phyloP scores from a whole-genome alignment of 2,888 invertebrate species.

The Pterostichus niger region DNA sequence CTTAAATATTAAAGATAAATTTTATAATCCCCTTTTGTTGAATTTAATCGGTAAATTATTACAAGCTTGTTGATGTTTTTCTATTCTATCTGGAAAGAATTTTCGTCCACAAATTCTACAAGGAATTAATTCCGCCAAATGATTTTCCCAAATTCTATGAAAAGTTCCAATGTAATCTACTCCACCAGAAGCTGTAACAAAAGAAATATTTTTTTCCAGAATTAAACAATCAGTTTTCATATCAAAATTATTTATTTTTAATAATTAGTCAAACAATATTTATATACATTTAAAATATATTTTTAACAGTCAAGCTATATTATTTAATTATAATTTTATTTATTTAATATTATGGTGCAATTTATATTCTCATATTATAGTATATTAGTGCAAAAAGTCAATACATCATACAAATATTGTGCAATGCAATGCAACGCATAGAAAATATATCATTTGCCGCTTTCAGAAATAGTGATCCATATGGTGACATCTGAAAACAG shows the following conservation, averaged over 20 bases:
- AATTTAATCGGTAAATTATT: conserved; percentile 70
- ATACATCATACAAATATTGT: conserved; percentile 40
- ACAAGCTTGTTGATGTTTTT: conserved; percentile 80
- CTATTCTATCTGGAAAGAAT: conserved; percentile 82
- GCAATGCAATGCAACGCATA: neutral
- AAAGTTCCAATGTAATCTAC: conserved; percentile 75
- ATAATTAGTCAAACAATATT: conserved; percentile 38
- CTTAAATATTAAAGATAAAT: neutral
- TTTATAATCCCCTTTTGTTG: conserved; percentile 60
- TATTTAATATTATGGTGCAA: conserved; percentile 21
- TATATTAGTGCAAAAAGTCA: conserved; percentile 21
- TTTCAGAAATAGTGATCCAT: conserved; percentile 14
- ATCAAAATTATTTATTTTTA: conserved; percentile 49
- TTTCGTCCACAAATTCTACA: conserved; percentile 82
- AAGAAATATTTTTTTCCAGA: conserved; percentile 10
- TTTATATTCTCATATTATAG: conserved; percentile 32
- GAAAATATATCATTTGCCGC: conserved; percentile 37
- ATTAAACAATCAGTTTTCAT: conserved; percentile 18
- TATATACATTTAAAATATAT: conserved; percentile 47
- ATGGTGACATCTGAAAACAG: neutral
- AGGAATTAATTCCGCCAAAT: conserved; percentile 79
- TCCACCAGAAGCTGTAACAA: conserved; percentile 73
- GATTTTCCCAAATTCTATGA: conserved; percentile 78
- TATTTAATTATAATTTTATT: conserved; percentile 18
- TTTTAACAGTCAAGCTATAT: neutral